These are phyloP conservation scores for Rapana venosa DNA, from an alignment of 2,888 invertebrate genomes.

Conservation along the genomic window DNA sequence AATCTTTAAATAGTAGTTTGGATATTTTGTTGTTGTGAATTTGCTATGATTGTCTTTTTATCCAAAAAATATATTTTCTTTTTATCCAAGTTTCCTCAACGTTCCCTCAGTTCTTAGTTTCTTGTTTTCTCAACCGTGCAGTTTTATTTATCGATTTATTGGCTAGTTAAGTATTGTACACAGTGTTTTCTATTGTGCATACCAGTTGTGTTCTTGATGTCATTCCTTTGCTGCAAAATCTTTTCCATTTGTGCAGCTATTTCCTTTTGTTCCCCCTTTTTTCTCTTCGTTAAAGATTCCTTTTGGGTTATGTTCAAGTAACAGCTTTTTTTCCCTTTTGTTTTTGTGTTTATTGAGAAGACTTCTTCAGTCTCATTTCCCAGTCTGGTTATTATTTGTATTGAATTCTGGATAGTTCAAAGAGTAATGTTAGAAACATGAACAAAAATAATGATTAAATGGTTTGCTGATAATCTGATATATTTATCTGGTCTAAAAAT, in stretches of 20 bases:
- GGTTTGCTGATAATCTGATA: too few species aligned
- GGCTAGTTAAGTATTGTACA: background rate
- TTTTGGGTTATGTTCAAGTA: background rate
- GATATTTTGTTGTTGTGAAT: too few species aligned
- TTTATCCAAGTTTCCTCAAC: too few species aligned
- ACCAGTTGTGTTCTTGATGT: background rate
- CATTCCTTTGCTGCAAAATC: background rate
- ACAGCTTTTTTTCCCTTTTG: background rate
- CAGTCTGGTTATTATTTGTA: background rate
- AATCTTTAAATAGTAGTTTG: too few species aligned
- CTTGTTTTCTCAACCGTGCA: too few species aligned
- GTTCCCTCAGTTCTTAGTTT: too few species aligned
- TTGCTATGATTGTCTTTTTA: too few species aligned
- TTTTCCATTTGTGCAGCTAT: background rate
- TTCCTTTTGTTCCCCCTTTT: background rate
- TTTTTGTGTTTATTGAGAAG: background rate
- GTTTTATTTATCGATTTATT: too few species aligned
- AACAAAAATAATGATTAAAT: background rate
- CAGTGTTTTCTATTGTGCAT: background rate
- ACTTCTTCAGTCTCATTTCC: slow-evolving; percentile 61
- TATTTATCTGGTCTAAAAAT: background rate
- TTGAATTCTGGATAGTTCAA: background rate
- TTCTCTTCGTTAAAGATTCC: background rate
- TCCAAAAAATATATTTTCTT: too few species aligned
- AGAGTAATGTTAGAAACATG: background rate